phyloP scores from a whole-genome alignment of 2,888 invertebrate species.

The Amphimallon solstitiale region DNA sequence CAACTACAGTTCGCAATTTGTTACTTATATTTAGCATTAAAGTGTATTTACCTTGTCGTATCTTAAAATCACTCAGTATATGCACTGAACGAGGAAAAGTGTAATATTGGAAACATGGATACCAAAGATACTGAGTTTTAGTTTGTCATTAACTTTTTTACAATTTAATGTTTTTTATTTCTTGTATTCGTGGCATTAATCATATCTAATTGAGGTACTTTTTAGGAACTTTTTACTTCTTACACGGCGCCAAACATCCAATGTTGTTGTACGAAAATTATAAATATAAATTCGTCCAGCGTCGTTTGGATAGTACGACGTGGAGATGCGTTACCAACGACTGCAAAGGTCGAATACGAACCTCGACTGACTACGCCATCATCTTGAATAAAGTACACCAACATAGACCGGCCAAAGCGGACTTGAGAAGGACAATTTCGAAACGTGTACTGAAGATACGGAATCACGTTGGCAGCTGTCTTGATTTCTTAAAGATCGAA shows the following conservation, averaged over 20 bases:
- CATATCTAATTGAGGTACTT: slow-evolving; percentile 22
- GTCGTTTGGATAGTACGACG: slow-evolving; percentile 46
- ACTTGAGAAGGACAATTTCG: neutral
- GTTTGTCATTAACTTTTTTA: no score
- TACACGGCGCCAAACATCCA: slow-evolving; percentile 44
- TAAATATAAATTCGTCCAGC: slow-evolving; percentile 39
- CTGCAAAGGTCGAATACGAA: slow-evolving; percentile 45
- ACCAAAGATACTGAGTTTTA: no score
- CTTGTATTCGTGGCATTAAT: no score
- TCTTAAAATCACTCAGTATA: no score
- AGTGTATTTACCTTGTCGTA: no score
- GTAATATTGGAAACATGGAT: no score
- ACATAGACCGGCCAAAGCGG: slow-evolving; percentile 6
- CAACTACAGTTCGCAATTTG: no score
- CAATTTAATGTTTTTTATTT: no score
- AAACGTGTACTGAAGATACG: neutral
- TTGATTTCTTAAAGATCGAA: no score
- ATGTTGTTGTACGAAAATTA: slow-evolving; percentile 43
- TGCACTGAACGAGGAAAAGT: no score
- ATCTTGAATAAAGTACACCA: slow-evolving; percentile 21
- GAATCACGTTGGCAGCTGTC: no score
- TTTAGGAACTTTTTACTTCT: slow-evolving; percentile 43
- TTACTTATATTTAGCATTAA: no score
- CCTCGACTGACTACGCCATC: slow-evolving; percentile 39
- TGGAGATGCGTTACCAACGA: slow-evolving; percentile 54